These are phyloP conservation scores for Tridacna crocea DNA, from an alignment of 2,888 invertebrate species.

Conservation along the genomic window DNA sequence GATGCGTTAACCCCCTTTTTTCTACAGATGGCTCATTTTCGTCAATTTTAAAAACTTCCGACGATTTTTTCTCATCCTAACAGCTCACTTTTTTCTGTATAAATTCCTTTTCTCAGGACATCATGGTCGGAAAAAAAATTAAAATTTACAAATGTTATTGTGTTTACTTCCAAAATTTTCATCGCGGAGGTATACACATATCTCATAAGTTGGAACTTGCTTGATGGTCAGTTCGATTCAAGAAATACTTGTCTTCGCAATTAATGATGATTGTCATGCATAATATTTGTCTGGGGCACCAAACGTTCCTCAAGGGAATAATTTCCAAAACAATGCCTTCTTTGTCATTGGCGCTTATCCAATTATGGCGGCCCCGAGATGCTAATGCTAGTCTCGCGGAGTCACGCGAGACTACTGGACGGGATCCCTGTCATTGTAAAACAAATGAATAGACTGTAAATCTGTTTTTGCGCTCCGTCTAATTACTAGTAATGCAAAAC, in stretches of 20 bases:
- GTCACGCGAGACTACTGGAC: constrained; percentile 61
- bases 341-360: constrained; percentile 42
- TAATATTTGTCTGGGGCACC: constrained; percentile 19
- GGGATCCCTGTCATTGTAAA: constrained; percentile 53
- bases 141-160: too few species aligned
- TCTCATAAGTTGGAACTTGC: neutral
- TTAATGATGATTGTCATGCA: constrained; percentile 24
- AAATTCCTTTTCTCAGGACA: too few species aligned
- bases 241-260: constrained; percentile 15
- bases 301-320: constrained; percentile 18
- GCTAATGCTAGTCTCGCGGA: constrained; percentile 55
- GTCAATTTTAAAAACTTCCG: too few species aligned
- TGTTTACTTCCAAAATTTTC: too few species aligned
- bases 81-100: too few species aligned
- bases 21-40: too few species aligned
- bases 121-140: too few species aligned
- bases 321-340: constrained; percentile 37
- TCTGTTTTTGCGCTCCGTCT: constrained; percentile 48
- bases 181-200: too few species aligned
- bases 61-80: too few species aligned
- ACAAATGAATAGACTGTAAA: constrained; percentile 34
- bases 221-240: constrained; percentile 8
- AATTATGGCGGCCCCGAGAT: constrained; percentile 43
- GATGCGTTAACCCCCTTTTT: too few species aligned
- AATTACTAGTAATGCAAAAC: constrained; percentile 51